Evolutionary conservation across 2,888 invertebrate genomes (phyloP).

Genomic region (Tipula vernalis): DNA sequence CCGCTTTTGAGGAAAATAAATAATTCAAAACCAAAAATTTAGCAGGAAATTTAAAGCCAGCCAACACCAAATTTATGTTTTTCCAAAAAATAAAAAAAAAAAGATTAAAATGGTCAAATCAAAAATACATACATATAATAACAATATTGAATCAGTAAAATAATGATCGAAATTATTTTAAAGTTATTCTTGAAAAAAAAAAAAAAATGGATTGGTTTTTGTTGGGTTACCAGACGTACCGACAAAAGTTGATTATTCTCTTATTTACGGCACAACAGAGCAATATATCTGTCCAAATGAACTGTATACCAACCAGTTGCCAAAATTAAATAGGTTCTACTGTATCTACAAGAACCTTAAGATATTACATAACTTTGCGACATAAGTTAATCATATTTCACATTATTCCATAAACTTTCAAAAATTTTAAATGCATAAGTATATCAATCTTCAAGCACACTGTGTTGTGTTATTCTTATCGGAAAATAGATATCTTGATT

Average conservation of each 20-base stretch:
- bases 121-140: too few relatives aligned
- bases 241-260: too few relatives aligned
- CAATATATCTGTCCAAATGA: too few relatives aligned
- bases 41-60: background rate
- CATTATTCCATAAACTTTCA: background rate
- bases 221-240: background rate
- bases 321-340: background rate
- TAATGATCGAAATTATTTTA: background rate
- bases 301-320: background rate
- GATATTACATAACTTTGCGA: background rate
- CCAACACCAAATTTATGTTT: background rate
- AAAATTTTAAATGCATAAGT: background rate
- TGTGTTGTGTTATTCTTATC: background rate
- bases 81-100: background rate
- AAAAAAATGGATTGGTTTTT: background rate
- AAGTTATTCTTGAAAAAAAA: background rate
- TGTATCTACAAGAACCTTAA: too few relatives aligned
- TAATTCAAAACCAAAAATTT: background rate
- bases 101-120: background rate
- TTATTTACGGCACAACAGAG: too few relatives aligned
- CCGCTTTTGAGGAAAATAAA: background rate
- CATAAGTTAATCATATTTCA: background rate
- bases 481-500: background rate
- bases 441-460: background rate
- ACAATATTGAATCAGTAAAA: background rate